Conservation (phyloP, 1,140 invertebrate species). For the Paracyclopina nana region DNA sequence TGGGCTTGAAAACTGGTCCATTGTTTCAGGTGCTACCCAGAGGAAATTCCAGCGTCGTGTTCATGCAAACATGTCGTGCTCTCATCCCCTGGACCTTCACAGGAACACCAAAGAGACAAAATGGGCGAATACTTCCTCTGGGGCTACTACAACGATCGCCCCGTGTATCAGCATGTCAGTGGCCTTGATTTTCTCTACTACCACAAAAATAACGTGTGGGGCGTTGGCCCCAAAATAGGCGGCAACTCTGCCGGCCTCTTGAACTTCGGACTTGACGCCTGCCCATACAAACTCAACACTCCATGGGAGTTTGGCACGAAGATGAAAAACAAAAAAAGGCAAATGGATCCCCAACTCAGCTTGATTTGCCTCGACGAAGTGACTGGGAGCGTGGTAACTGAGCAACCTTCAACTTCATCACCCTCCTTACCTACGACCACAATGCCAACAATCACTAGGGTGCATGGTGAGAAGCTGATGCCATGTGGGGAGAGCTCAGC, state of each 20-base stretch:
- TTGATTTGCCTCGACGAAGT: not conserved
- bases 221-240: not conserved
- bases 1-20: too few relatives aligned
- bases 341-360: not conserved
- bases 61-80: not conserved
- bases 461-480: too few relatives aligned
- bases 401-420: too few relatives aligned
- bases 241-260: constrained; percentile 1
- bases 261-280: not conserved
- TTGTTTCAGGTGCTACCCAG: not conserved
- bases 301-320: constrained; percentile 1
- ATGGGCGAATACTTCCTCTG: constrained; percentile 1
- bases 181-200: not conserved
- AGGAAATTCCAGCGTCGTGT: not conserved
- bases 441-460: too few relatives aligned
- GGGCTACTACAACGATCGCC: not conserved
- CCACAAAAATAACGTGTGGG: not conserved
- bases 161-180: not conserved
- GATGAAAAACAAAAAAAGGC: not conserved
- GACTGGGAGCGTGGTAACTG: too few relatives aligned
- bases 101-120: not conserved
- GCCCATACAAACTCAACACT: not conserved
- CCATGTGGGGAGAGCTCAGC: too few relatives aligned
- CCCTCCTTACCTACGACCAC: too few relatives aligned
- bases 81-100: not conserved